Conservation (phyloP, 2,797 vertebrate genomes). For the Artibeus lituratus region DNA sequence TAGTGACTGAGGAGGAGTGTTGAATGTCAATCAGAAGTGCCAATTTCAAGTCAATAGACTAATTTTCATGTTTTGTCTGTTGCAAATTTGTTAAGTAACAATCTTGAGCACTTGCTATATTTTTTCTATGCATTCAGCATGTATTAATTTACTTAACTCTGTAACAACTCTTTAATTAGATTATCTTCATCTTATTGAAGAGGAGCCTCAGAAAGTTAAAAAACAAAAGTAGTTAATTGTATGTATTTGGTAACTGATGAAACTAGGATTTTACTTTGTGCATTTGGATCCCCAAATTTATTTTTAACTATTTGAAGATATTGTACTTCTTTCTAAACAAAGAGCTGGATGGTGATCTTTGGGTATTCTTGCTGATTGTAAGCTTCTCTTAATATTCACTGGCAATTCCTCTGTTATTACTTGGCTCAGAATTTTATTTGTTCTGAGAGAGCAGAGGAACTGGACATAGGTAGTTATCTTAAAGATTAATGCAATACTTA, state of each 20-base stretch:
- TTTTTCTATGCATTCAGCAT: not conserved
- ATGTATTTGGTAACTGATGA: not conserved
- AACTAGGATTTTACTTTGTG: not conserved
- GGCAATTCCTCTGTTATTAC: not conserved
- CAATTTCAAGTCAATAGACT: not conserved
- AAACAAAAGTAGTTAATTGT: not conserved
- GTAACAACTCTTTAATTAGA: not conserved
- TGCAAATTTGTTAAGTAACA: not conserved
- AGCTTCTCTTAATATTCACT: not conserved
- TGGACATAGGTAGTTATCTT: not conserved
- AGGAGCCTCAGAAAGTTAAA: not conserved
- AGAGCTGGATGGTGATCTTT: not conserved
- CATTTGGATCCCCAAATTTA: not conserved
- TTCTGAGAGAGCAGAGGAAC: not conserved
- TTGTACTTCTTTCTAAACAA: not conserved
- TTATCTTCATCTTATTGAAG: not conserved
- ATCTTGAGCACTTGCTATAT: not conserved
- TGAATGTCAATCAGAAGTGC: not conserved
- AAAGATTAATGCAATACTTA: not conserved
- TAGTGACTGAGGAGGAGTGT: not conserved
- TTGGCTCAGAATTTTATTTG: constrained; percentile 4
- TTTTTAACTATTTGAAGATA: not conserved
- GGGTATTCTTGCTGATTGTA: not conserved
- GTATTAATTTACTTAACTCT: not conserved
- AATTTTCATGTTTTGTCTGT: not conserved